Percentiles rank a stretch among this genome's conserved stretches.
Conservation (phyloP, 1,140 invertebrate genomes). For the Batillaria attramentaria region DNA sequence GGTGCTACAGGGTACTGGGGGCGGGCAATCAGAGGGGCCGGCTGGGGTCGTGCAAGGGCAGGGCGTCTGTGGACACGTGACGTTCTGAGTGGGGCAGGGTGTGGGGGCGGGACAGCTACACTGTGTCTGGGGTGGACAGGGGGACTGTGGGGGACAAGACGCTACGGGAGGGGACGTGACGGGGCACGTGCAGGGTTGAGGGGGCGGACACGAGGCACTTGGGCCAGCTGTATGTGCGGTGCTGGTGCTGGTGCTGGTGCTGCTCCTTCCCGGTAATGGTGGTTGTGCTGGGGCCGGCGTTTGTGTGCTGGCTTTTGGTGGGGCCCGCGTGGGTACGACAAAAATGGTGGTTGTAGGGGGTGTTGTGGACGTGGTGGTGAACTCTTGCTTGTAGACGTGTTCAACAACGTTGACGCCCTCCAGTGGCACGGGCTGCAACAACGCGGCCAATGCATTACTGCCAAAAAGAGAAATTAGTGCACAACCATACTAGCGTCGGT, state of each 20-base stretch:
- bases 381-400: not conserved
- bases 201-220: not conserved
- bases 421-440: not conserved
- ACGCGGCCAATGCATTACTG: too few relatives aligned
- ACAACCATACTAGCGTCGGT: too few relatives aligned
- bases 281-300: not conserved
- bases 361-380: not conserved
- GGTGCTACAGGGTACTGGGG: too few relatives aligned
- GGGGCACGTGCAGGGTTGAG: not conserved
- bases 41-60: not conserved
- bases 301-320: constrained; percentile 2
- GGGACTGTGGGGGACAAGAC: not conserved
- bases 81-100: not conserved
- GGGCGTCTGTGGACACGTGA: not conserved
- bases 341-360: not conserved
- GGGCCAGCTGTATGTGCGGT: not conserved
- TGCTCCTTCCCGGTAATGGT: too few relatives aligned
- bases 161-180: not conserved
- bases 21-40: too few relatives aligned
- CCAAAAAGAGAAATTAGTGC: too few relatives aligned
- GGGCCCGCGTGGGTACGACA: not conserved
- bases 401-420: not conserved
- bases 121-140: not conserved
- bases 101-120: not conserved
- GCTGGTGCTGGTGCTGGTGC: not conserved